A percentile compares a stretch with the other conserved stretches of the same genome.
Evolutionary conservation across 2,888 invertebrate species (phyloP).

Genomic region (Acheta domesticus): DNA sequence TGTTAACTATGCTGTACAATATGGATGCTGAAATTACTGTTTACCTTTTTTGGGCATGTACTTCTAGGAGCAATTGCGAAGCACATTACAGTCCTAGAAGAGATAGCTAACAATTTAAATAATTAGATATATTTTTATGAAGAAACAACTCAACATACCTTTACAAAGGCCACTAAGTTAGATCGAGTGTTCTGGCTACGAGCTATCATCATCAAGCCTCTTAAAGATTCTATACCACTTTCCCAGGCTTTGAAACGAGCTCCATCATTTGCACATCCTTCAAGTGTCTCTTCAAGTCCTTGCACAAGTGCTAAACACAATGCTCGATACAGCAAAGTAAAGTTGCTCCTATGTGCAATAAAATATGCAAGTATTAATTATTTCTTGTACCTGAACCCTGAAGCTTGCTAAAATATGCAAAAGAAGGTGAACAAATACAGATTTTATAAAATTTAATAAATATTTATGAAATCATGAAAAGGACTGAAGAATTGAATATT

Average conservation of each 20-base stretch:
- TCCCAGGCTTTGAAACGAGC: constrained; percentile 24
- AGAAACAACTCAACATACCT: constrained; percentile 18
- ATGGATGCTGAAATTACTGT: too few relatives aligned
- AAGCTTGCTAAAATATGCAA: too few relatives aligned
- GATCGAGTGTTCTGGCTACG: constrained; percentile 12
- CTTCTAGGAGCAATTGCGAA: too few relatives aligned
- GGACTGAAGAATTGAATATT: too few relatives aligned
- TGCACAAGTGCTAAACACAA: constrained; percentile 60
- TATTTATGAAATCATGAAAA: too few relatives aligned
- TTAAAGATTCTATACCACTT: background rate
- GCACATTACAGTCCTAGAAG: too few relatives aligned
- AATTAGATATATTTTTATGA: background rate
- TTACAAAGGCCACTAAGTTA: constrained; percentile 21
- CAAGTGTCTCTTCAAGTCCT: constrained; percentile 48
- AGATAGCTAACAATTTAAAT: too few relatives aligned
- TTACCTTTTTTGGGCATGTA: too few relatives aligned
- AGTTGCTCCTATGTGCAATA: constrained; percentile 51
- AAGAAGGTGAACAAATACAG: too few relatives aligned
- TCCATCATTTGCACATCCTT: background rate
- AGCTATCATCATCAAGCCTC: constrained; percentile 22
- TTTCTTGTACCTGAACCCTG: too few relatives aligned
- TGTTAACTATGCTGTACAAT: too few relatives aligned
- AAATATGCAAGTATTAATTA: background rate
- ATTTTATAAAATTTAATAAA: too few relatives aligned
- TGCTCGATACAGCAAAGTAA: constrained; percentile 64